These are phyloP conservation scores for Rambutsinella grinnellia DNA, from an alignment of 2,888 invertebrate species.

Conservation along the genomic window DNA sequence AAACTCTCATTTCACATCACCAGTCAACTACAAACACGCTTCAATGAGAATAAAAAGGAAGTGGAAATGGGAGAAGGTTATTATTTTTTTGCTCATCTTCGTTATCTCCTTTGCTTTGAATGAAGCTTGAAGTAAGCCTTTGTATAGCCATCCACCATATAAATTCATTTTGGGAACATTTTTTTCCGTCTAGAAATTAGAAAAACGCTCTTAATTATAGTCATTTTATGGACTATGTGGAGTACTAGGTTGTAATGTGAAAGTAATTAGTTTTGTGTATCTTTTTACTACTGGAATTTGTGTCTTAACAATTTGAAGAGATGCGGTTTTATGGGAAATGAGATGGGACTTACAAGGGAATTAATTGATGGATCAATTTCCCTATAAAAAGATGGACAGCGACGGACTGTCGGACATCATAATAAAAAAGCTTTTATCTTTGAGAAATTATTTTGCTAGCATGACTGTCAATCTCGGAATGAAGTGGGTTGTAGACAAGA, in stretches of 20 bases:
- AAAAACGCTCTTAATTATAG: too few relatives aligned
- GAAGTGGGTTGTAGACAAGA: too few relatives aligned
- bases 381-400: not conserved
- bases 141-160: not conserved
- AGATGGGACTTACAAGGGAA: too few relatives aligned
- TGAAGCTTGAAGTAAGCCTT: not conserved
- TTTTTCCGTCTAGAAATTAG: too few relatives aligned
- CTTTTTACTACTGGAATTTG: too few relatives aligned
- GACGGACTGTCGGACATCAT: not conserved
- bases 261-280: not conserved
- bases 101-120: not conserved
- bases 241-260: not conserved
- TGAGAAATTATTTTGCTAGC: not conserved
- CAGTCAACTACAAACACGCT: not conserved
- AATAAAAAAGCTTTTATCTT: not conserved
- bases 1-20: not conserved
- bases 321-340: too few relatives aligned
- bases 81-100: not conserved
- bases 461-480: not conserved
- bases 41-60: not conserved
- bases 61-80: not conserved
- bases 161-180: not conserved
- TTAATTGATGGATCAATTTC: not conserved
- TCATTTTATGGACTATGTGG: too few relatives aligned
- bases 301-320: too few relatives aligned